phyloP scores from a whole-genome alignment of 2,113 vertebrate genomes.

The Mormyrus lacerda region DNA sequence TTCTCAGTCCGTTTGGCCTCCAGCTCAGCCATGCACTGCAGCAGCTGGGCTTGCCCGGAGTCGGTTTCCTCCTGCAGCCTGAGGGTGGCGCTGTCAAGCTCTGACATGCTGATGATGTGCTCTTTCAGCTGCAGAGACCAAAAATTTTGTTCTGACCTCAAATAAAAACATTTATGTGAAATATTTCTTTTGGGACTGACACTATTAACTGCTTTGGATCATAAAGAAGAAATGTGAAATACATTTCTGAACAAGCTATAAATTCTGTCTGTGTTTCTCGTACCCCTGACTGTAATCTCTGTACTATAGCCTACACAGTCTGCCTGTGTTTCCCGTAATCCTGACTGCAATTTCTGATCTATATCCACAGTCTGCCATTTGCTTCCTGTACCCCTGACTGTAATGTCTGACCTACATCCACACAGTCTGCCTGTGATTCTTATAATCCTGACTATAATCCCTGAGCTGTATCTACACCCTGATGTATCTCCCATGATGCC shows the following conservation, averaged over 20 bases:
- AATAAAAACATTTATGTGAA: conserved; percentile 1
- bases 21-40: conserved; percentile 10
- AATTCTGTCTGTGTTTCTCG: background rate
- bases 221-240: background rate
- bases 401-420: background rate
- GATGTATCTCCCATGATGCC: background rate
- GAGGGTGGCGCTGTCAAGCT: conserved; percentile 22
- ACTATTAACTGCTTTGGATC: conserved; percentile 3
- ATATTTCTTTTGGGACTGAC: conserved; percentile 1
- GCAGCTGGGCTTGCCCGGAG: conserved; percentile 23
- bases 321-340: background rate
- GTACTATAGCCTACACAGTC: background rate
- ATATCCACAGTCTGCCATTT: background rate
- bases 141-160: background rate
- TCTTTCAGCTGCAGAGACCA: conserved; percentile 21
- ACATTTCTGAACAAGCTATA: background rate
- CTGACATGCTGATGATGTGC: conserved; percentile 6
- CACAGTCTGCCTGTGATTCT: background rate
- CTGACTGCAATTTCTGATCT: background rate
- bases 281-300: background rate
- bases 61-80: conserved; percentile 14
- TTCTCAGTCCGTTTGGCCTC: conserved; percentile 11
- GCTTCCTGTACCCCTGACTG: background rate
- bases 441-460: background rate
- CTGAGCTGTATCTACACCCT: background rate